Evolutionary conservation across 2,888 invertebrate species (phyloP), one percentile per base, ranked within the genome.

Genomic region (Abscondita cerata): DNA sequence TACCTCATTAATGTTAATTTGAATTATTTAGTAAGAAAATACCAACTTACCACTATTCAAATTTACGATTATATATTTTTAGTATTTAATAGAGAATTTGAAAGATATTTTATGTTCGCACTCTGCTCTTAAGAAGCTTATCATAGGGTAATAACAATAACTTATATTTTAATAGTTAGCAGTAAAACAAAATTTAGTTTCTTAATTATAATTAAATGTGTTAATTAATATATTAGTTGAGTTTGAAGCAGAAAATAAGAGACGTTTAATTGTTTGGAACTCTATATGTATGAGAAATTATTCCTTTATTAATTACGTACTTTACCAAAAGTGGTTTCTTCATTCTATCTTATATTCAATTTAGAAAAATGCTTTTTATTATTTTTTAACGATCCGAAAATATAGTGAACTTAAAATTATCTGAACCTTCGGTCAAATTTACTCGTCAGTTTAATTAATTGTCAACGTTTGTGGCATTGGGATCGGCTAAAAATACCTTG

Each of bases 361-460:
- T 4, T 25, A 4, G 25, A 4, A 4, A 25, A 25, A 25, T 25
- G 25, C 6, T 25, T 25, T 25, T 25, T 25, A 25, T 2, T 25
- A 9, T 15, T 41, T 1, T 2, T 15, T 41, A 3, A 16, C 11
- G 8, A 9, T 48, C 20, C 20, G n/a, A 19, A 31, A 48, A 48
- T 25, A n/a, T 6, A 33, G 47, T 47, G 38, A 44, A 36, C 38
- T 50, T 50, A 33, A 8, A 15, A 40, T 56, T 33, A 56, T 58
- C 52, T 58, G 44, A 56, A 51, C 52, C 15, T 12, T 36, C 19
- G 18, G 56, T 31, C 46, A 62, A 54, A 33, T 44, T 41, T 58
- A 51, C 48, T 53, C 48, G 57, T 62, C 48, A 36, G 19, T 59
- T 58, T 59, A 62, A 62, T 62, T 58, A 59, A 62, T 59, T 54